phyloP scores from a whole-genome alignment of 2,888 invertebrate genomes.

The Cryptocheilus praepositus region DNA sequence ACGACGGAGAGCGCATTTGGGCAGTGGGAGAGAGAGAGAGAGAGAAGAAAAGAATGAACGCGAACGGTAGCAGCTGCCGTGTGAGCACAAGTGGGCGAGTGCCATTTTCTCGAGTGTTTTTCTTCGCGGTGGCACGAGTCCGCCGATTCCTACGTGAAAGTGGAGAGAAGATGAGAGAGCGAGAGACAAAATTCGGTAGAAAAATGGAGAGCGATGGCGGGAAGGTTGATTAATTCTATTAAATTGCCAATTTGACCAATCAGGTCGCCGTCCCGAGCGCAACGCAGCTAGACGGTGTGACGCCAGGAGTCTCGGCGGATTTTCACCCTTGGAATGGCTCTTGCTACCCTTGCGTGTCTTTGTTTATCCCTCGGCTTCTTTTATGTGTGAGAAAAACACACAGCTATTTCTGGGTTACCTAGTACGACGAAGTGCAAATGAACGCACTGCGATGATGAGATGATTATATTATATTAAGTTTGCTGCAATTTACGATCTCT shows the following conservation, averaged over 20 bases:
- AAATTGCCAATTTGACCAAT: slow-evolving; percentile 48
- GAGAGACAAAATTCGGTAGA: background rate
- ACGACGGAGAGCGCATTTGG: background rate
- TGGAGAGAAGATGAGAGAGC: slow-evolving; percentile 9
- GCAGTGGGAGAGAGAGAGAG: background rate
- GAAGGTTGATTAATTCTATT: too few species aligned
- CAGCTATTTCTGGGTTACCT: too few species aligned
- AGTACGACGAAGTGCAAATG: too few species aligned
- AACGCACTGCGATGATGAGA: too few species aligned
- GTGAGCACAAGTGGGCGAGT: slow-evolving; percentile 16
- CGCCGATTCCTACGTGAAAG: slow-evolving; percentile 24
- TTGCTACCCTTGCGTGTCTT: slow-evolving; percentile 1
- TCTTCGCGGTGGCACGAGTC: slow-evolving; percentile 15
- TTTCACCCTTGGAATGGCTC: slow-evolving; percentile 56
- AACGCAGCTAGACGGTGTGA: slow-evolving; percentile 55
- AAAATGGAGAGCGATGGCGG: too few species aligned
- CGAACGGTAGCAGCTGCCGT: background rate
- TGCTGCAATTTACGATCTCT: too few species aligned
- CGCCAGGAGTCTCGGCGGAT: slow-evolving; percentile 56
- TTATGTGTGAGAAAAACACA: too few species aligned
- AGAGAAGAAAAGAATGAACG: background rate
- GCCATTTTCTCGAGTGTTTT: slow-evolving; percentile 43
- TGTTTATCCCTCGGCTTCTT: background rate
- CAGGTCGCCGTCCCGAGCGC: slow-evolving; percentile 49
- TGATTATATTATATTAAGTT: too few species aligned